Evolutionary conservation across 2,888 invertebrate species (phyloP).

Genomic region (Cheiracanthium punctorium): DNA sequence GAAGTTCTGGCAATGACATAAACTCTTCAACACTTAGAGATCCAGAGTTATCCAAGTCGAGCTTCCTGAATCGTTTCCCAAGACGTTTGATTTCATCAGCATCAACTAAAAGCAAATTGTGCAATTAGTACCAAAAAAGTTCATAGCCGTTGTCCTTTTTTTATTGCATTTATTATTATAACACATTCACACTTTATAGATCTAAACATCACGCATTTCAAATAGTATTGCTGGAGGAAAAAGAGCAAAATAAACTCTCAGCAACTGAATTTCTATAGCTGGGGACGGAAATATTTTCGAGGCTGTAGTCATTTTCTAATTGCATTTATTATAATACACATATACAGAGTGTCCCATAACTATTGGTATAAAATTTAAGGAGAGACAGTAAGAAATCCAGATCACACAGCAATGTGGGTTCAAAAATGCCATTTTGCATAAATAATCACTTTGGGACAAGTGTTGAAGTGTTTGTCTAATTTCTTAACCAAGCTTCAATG

Average conservation of each 20-base stretch:
- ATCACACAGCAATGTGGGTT: too few species aligned
- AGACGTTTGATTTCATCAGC: slow-evolving; percentile 98
- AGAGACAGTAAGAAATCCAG: too few species aligned
- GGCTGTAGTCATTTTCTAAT: too few species aligned
- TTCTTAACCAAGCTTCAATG: too few species aligned
- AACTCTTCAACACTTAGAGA: slow-evolving; percentile 99
- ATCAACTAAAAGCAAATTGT: slow-evolving; percentile 84
- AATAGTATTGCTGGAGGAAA: background rate
- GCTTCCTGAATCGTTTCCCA: slow-evolving; percentile 97
- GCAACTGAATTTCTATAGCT: too few species aligned
- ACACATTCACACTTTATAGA: background rate
- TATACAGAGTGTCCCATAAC: too few species aligned
- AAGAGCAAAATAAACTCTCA: background rate
- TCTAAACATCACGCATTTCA: background rate
- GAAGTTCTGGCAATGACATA: slow-evolving; percentile 98
- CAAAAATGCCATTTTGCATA: too few species aligned
- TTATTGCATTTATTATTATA: background rate
- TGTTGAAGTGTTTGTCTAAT: too few species aligned
- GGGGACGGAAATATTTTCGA: too few species aligned
- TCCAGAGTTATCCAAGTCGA: slow-evolving; percentile 98
- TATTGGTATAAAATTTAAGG: too few species aligned
- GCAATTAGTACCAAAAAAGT: slow-evolving; percentile 5
- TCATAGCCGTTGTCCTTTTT: background rate
- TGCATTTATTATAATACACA: too few species aligned
- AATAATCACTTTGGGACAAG: too few species aligned